Evolutionary conservation across 1,140 invertebrate genomes (phyloP).

Genomic region (Philotrypesis tridentata): DNA sequence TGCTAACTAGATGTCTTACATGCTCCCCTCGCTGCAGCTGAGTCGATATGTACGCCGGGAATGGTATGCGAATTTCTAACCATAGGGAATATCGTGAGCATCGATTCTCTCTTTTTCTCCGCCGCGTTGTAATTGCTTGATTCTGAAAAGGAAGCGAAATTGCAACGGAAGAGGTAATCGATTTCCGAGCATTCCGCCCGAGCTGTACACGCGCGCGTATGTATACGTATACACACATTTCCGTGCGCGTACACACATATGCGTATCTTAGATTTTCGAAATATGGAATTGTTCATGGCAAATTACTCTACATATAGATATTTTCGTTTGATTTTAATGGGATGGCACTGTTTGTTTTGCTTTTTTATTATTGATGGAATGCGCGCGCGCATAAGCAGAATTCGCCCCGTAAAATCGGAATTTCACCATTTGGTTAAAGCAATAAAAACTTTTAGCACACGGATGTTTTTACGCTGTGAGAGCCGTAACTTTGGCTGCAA

Average conservation of each 20-base stretch:
- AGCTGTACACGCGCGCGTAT: no score
- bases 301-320: no score
- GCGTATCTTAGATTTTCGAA: no score
- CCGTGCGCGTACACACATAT: no score
- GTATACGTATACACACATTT: no score
- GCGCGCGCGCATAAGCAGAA: not conserved
- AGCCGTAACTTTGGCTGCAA: not conserved
- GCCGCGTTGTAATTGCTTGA: not conserved
- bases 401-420: not conserved
- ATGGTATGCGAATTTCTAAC: not conserved
- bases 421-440: not conserved
- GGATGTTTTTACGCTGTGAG: not conserved
- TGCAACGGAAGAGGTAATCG: not conserved
- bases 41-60: not conserved
- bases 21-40: not conserved
- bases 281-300: not conserved
- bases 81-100: conserved; percentile 9
- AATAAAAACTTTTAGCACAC: not conserved
- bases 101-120: not conserved
- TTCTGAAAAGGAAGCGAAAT: conserved; percentile 2
- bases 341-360: not conserved
- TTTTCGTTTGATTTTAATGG: no score
- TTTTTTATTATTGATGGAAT: not conserved
- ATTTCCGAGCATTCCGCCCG: no score
- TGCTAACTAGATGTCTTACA: conserved; percentile 21